Conservation (phyloP, 2,797 vertebrate species). For the Chlorospingus semifuscus region DNA sequence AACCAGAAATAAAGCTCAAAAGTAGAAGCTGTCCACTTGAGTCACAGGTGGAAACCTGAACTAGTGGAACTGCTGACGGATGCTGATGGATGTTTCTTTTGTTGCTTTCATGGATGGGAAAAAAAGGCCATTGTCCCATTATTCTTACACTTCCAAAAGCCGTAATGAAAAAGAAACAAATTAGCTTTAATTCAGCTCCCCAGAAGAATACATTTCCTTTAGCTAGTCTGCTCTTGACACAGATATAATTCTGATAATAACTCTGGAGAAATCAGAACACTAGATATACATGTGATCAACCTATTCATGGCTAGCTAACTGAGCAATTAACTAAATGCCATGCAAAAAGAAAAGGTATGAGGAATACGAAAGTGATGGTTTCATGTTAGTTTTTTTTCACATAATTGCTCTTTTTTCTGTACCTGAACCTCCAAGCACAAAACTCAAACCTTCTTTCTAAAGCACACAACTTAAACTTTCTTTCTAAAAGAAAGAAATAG, state of each 20-base stretch:
- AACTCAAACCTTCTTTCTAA: neutral
- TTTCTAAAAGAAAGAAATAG: neutral
- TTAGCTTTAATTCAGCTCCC: neutral
- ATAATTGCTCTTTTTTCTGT: neutral
- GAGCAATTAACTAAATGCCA: neutral
- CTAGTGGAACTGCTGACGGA: neutral
- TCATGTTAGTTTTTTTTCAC: neutral
- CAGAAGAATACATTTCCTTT: neutral
- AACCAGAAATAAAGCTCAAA: neutral
- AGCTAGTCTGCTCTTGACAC: neutral
- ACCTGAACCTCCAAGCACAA: neutral
- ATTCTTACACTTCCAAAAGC: neutral
- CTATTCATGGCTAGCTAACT: neutral
- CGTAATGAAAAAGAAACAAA: neutral
- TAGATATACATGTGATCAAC: neutral
- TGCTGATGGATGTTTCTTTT: neutral
- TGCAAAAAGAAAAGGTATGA: neutral
- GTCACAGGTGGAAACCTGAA: neutral
- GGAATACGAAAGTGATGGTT: neutral
- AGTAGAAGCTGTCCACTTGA: neutral
- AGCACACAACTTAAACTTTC: neutral
- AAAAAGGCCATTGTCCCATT: neutral
- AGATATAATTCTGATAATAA: neutral
- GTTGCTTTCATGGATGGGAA: neutral
- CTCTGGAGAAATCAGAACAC: neutral